Evolutionary conservation across 2,888 invertebrate genomes (phyloP), one percentile per base, ranked within the genome.

Genomic region (Gerris lacustris): DNA sequence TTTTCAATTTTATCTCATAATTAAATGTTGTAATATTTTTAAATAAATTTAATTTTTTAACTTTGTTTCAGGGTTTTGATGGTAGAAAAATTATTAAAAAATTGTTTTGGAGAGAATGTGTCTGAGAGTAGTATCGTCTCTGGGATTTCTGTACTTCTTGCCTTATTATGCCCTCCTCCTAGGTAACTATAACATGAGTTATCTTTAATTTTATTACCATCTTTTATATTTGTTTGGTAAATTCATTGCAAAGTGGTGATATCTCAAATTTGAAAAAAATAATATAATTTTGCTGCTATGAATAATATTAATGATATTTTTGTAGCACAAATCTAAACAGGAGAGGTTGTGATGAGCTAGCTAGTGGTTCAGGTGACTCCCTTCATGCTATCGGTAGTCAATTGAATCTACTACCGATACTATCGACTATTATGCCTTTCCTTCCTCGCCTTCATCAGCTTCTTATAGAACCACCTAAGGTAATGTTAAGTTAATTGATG

Each of bases 81-180:
- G 31, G 17, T 11, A 55, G 82, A 84, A 75, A 82, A 87, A 77
- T 82, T 94, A 77, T 83, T 94, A 78, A 86, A 87, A 79, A 87
- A 89, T 79, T 89, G 93, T 82, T 86, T 93, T 80, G 84, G 84
- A 74, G 84, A 85, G 77, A 84, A 84, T 76, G 85, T 85, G 79
- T 80, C 83, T 74, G 88, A 89, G 80, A 86, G 86, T 80, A 88
- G 89, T 78, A 86, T 93, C 77, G 86, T 90, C 74, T 88, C 89
- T 81, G 92, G 92, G 79, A 87, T 92, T 78, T 86, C 87, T 81
- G 87, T 93, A 80, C 86, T 93, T 80, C 85, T 91, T 79, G 86
- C 87, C 75, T 83, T 92, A 77, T 82, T 91, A 77, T 86, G 86
- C 76, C 80, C 82, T 75, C 81, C 82, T 76, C 79, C 80, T 75